Percentiles rank a stretch among this genome's conserved stretches.
Conservation (phyloP, 1,140 invertebrate genomes). For the Drosophila bipectinata region DNA sequence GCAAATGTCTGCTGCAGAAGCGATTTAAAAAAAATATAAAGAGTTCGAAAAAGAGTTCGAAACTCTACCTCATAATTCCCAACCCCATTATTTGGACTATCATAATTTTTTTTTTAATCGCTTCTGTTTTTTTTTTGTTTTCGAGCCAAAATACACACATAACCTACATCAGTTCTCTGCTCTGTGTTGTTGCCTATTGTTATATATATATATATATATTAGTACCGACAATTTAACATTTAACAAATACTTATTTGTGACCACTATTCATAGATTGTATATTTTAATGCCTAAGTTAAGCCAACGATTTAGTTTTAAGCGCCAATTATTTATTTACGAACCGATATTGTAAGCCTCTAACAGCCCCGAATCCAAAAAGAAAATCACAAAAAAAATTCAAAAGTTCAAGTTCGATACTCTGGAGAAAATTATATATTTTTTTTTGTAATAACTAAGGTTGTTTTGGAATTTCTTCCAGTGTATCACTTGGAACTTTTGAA, state of each 20-base stretch:
- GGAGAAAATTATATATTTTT: not conserved
- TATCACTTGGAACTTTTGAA: not conserved
- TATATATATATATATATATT: slow-evolving; percentile 58
- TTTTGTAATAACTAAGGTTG: not conserved
- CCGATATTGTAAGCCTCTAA: slow-evolving; percentile 19
- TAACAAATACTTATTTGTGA: slow-evolving; percentile 39
- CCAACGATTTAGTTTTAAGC: slow-evolving; percentile 37
- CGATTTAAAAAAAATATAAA: not conserved
- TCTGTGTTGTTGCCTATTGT: slow-evolving; percentile 81
- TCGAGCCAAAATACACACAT: slow-evolving; percentile 35
- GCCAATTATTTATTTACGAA: slow-evolving; percentile 46
- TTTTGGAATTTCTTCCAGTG: not conserved
- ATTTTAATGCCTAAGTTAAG: slow-evolving; percentile 42
- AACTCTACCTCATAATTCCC: not conserved
- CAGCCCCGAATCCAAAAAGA: slow-evolving; percentile 1
- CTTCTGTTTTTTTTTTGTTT: slow-evolving; percentile 24
- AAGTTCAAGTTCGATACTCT: not conserved
- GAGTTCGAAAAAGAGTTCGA: no score
- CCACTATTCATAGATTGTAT: slow-evolving; percentile 30
- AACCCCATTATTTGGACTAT: not conserved
- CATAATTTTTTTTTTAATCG: slow-evolving; percentile 1
- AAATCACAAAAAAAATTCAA: not conserved
- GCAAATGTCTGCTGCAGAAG: slow-evolving; percentile 15
- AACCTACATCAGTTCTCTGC: slow-evolving; percentile 56
- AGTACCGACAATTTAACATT: slow-evolving; percentile 11